Percentiles rank a stretch among this genome's conserved stretches.
phyloP scores from a whole-genome alignment of 2,113 vertebrate species.

The Choloepus hoffmanni region DNA sequence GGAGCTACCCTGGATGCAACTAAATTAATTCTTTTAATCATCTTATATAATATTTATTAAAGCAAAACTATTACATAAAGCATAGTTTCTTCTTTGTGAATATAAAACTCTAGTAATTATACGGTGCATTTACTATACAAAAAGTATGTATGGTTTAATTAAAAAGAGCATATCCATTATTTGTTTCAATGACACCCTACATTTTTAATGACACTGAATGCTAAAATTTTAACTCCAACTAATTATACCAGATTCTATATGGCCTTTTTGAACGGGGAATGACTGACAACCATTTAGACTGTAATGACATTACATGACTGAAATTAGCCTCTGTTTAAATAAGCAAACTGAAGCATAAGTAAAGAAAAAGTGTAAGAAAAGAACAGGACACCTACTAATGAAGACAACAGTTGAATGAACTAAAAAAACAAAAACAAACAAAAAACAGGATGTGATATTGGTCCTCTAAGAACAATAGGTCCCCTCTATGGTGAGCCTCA shows the following conservation, averaged over 20 bases:
- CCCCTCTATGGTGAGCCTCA: rapidly evolving
- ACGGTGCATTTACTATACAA: constrained; percentile 66
- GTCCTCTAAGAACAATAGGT: background rate
- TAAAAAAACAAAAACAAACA: background rate
- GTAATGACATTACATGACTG: background rate
- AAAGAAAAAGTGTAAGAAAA: background rate
- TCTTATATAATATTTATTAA: constrained; percentile 73
- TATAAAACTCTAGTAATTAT: constrained; percentile 72
- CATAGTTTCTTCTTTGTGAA: constrained; percentile 69
- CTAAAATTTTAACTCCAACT: constrained; percentile 65
- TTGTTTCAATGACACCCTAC: constrained; percentile 46
- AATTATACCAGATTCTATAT: background rate
- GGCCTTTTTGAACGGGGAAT: constrained; percentile 16
- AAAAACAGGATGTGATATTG: too few species aligned
- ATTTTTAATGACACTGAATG: constrained; percentile 61
- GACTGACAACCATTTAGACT: background rate
- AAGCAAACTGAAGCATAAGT: background rate
- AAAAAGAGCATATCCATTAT: constrained; percentile 71
- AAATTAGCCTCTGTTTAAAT: constrained; percentile 1
- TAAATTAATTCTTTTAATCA: constrained; percentile 80
- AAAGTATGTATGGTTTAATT: constrained; percentile 67
- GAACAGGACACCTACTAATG: background rate
- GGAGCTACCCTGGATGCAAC: constrained; percentile 14
- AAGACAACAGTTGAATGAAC: background rate
- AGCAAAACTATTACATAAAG: constrained; percentile 66